phyloP scores from a whole-genome alignment of 2,888 invertebrate genomes.

The Melanchra persicariae region DNA sequence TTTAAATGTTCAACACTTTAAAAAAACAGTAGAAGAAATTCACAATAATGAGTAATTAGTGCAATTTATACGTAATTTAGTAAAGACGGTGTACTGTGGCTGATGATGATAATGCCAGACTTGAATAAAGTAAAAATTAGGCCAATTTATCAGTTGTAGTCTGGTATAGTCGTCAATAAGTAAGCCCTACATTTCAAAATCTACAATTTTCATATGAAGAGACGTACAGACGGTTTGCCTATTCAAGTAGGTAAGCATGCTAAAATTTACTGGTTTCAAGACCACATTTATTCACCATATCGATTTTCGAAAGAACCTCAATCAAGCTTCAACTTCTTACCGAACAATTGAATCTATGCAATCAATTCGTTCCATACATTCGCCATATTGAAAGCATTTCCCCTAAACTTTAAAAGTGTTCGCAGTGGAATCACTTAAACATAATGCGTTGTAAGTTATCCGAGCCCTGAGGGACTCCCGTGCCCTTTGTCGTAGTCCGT shows the following conservation, averaged over 20 bases:
- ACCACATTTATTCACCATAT: too few relatives aligned
- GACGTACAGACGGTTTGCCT: background rate
- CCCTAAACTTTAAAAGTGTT: constrained; percentile 82
- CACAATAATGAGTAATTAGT: too few relatives aligned
- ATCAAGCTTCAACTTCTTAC: constrained; percentile 11
- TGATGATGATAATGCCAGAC: too few relatives aligned
- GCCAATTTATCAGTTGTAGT: too few relatives aligned
- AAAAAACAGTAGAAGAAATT: too few relatives aligned
- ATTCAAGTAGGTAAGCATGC: background rate
- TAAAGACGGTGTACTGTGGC: too few relatives aligned
- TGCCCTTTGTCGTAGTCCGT: constrained; percentile 80
- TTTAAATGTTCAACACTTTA: too few relatives aligned
- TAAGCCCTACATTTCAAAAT: background rate
- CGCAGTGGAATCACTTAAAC: constrained; percentile 86
- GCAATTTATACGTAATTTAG: too few relatives aligned
- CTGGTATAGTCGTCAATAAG: too few relatives aligned
- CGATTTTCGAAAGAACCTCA: constrained; percentile 5
- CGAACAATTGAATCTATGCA: constrained; percentile 33
- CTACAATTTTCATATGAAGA: background rate
- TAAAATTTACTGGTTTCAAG: background rate
- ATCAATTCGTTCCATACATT: constrained; percentile 43
- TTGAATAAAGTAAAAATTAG: too few relatives aligned
- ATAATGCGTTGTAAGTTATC: constrained; percentile 87
- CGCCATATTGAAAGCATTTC: constrained; percentile 56
- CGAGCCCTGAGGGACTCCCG: constrained; percentile 71